A percentile compares a stretch with the other conserved stretches of the same genome.
Evolutionary conservation across 1,140 invertebrate species (phyloP).

Genomic region (Drosophila lacertosa): DNA sequence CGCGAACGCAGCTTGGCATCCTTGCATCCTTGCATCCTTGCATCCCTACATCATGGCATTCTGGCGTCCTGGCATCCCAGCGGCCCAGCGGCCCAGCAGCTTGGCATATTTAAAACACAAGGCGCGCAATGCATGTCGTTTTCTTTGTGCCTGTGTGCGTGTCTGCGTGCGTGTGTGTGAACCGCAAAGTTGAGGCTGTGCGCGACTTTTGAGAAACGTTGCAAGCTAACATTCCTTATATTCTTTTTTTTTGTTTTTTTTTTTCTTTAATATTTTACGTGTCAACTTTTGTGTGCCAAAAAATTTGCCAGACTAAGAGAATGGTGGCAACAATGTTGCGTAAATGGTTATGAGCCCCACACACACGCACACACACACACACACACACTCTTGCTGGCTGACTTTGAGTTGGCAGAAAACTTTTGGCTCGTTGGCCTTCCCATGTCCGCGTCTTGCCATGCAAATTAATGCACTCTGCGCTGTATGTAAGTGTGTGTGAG

Average conservation of each 20-base stretch:
- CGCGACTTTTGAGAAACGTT: slow-evolving; percentile 30
- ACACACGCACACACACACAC: neutral
- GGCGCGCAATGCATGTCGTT: slow-evolving; percentile 33
- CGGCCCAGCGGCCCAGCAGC: neutral
- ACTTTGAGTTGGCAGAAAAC: slow-evolving; percentile 50
- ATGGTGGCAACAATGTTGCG: slow-evolving; percentile 45
- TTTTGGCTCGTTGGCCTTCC: slow-evolving; percentile 47
- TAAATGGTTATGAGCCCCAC: slow-evolving; percentile 37
- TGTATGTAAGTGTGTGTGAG: slow-evolving; percentile 2
- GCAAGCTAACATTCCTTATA: slow-evolving; percentile 14
- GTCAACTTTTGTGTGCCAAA: slow-evolving; percentile 64
- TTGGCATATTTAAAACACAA: slow-evolving; percentile 34
- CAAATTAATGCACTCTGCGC: slow-evolving; percentile 50
- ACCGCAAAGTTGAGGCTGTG: slow-evolving; percentile 17
- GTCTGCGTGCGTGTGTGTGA: slow-evolving; percentile 13
- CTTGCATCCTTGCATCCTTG: slow-evolving; percentile 7
- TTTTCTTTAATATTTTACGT: slow-evolving; percentile 63
- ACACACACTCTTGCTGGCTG: slow-evolving; percentile 4
- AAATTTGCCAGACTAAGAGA: slow-evolving; percentile 35
- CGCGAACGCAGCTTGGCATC: slow-evolving; percentile 26
- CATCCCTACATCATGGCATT: neutral
- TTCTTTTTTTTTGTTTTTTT: no score
- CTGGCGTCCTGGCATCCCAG: neutral
- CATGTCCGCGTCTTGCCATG: slow-evolving; percentile 45
- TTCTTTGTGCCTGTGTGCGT: slow-evolving; percentile 8